Evolutionary conservation across 2,113 vertebrate genomes (phyloP), one percentile per base, ranked within the genome.

Genomic region (Macaca mulatta): DNA sequence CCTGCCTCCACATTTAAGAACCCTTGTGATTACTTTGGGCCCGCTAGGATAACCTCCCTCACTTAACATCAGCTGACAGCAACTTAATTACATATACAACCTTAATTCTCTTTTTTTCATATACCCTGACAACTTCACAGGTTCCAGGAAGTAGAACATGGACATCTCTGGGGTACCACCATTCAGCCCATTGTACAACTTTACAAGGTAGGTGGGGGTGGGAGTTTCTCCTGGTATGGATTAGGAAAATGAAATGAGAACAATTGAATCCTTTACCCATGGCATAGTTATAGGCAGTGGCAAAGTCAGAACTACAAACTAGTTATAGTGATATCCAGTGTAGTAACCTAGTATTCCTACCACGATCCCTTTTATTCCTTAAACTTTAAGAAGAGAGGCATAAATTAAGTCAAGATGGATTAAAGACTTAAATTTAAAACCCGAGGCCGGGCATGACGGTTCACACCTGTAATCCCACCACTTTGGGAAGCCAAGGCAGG

Each of bases 171-270:
- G 30, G 8, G 32, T 18, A 14, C 1, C 70, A 27, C 1, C 57
- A 30, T 89, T 85, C 50, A 72, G 52, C 23, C 23, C 50, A 50
- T 2, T 14, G 57, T 9, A 6, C n/a, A 57, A 74, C 8, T 38
- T 80, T 23, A 78, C 59, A 48, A 87, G 25, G 43, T n/a, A 82
- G 70, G 27, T 35, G 4, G 14, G 23, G 40, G 50, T 2, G 40
- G 8, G 13, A 4, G 16, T 55, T 84, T 70, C 43, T 69, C 40
- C 48, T 40, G 25, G 6, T 38, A 77, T 52, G 48, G 52, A 32
- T 89, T 61, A 94, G 35, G 52, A 93, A 90, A 94, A 84, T 75
- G 6, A 70, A 93, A 80, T 61, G 35, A 96, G 10, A 89, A 59
- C 40, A 48, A 50, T 57, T 64, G 32, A 84, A 61, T 52, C 27